Percentiles rank a stretch among this genome's conserved stretches.
These are phyloP conservation scores for Megaceryle alcyon DNA, from an alignment of 2,797 vertebrate genomes.

Conservation along the genomic window DNA sequence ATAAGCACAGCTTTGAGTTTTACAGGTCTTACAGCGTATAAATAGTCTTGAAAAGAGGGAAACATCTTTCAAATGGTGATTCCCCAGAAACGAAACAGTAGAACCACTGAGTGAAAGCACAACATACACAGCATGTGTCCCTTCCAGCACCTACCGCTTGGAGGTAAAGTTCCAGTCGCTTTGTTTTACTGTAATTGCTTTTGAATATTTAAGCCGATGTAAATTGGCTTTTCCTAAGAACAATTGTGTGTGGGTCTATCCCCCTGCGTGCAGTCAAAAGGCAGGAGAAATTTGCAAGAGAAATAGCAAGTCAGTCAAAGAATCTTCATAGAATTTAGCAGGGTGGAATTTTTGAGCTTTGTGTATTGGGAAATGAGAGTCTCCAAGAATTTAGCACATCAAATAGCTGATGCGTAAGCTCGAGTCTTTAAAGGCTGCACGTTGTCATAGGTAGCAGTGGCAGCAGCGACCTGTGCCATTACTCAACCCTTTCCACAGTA, in stretches of 20 bases:
- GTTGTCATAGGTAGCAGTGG: background rate
- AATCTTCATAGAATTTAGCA: background rate
- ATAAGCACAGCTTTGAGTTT: background rate
- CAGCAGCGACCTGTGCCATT: background rate
- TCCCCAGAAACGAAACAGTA: background rate
- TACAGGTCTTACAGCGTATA: accelerated
- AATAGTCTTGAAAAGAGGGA: background rate
- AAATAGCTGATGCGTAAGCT: accelerated
- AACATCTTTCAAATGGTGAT: background rate
- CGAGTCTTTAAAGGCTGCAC: background rate
- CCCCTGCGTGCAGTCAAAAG: background rate
- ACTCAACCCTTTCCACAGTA: background rate
- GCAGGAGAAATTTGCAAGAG: background rate
- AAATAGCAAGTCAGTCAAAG: background rate
- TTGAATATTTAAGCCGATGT: background rate
- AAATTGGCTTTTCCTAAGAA: background rate
- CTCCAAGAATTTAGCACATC: background rate
- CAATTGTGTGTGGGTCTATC: background rate
- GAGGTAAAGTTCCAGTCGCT: background rate
- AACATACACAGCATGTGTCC: accelerated
- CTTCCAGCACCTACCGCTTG: background rate
- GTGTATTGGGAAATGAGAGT: background rate
- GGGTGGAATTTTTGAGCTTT: background rate
- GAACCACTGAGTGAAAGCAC: background rate
- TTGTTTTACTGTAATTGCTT: background rate